Percentiles rank a stretch among this genome's conserved stretches.
Evolutionary conservation across 2,797 vertebrate species (phyloP).

Genomic region (Tapirus indicus): DNA sequence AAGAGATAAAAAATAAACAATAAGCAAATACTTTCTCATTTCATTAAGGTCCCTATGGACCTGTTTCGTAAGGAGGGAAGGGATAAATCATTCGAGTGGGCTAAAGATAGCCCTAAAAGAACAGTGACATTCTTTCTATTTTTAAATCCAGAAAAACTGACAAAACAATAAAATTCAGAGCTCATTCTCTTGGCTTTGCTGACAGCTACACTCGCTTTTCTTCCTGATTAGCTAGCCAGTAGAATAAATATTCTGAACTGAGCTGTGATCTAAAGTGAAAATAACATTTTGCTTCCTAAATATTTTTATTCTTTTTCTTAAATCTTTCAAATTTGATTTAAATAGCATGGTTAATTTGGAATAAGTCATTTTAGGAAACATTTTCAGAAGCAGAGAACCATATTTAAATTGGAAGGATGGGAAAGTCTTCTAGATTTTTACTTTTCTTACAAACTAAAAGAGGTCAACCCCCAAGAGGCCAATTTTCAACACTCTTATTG

Average conservation of each 20-base stretch:
- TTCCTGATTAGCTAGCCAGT: constrained; percentile 70
- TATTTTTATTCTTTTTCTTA: constrained; percentile 80
- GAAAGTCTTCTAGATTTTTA: constrained; percentile 65
- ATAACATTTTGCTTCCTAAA: constrained; percentile 56
- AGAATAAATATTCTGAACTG: constrained; percentile 60
- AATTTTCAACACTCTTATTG: constrained; percentile 23
- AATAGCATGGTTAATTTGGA: constrained; percentile 71
- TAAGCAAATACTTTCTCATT: constrained; percentile 61
- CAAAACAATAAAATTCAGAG: constrained; percentile 30
- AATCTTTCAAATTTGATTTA: constrained; percentile 79
- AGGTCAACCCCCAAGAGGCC: background rate
- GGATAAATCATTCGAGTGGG: constrained; percentile 78
- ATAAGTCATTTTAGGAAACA: constrained; percentile 76
- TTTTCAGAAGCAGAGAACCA: constrained; percentile 77
- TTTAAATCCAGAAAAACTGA: constrained; percentile 77
- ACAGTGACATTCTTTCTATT: constrained; percentile 59
- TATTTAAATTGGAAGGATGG: constrained; percentile 64
- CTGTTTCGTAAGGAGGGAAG: constrained; percentile 76
- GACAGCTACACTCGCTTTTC: constrained; percentile 52
- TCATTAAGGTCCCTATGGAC: constrained; percentile 52
- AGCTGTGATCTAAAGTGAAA: constrained; percentile 63
- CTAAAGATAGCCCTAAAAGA: constrained; percentile 69
- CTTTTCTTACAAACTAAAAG: constrained; percentile 43
- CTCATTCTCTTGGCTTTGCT: constrained; percentile 58
- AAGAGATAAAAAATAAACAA: constrained; percentile 77